Evolutionary conservation across 1,140 invertebrate species (phyloP).

Genomic region (Meloidogyne floridensis): DNA sequence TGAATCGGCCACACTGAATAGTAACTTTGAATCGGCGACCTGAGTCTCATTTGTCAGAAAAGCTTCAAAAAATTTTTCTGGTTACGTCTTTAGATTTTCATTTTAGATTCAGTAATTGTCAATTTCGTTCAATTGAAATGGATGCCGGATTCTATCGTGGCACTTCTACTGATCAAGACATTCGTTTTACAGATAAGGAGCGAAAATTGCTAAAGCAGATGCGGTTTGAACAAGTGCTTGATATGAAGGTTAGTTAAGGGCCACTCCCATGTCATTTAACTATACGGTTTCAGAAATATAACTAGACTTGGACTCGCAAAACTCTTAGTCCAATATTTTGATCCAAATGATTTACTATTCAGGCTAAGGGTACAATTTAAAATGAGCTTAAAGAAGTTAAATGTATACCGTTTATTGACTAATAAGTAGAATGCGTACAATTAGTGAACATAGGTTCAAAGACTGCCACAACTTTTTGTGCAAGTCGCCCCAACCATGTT

Average conservation of each 20-base stretch:
- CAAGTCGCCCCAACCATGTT: too few species aligned
- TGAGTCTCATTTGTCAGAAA: too few species aligned
- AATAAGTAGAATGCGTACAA: too few species aligned
- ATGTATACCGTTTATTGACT: too few species aligned
- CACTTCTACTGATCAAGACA: conserved; percentile 95
- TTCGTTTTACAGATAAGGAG: conserved; percentile 96
- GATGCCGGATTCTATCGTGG: conserved; percentile 74
- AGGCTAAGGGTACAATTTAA: too few species aligned
- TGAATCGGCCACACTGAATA: too few species aligned
- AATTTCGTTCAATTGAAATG: conserved; percentile 26
- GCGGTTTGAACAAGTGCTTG: conserved; percentile 90
- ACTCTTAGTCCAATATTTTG: neutral
- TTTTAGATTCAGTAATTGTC: neutral
- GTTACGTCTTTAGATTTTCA: neutral
- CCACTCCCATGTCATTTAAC: neutral
- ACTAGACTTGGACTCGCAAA: conserved; percentile 4
- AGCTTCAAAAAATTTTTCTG: neutral
- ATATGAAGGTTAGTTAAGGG: conserved; percentile 76
- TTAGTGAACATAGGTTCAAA: too few species aligned
- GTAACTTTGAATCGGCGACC: too few species aligned
- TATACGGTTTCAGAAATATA: neutral
- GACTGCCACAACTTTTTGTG: too few species aligned
- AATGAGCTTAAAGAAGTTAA: too few species aligned
- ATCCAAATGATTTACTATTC: too few species aligned
- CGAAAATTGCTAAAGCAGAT: conserved; percentile 98